Base-by-base conservation (phyloP, 2,888 invertebrate species). In the Endotricha flammealis region DNA sequence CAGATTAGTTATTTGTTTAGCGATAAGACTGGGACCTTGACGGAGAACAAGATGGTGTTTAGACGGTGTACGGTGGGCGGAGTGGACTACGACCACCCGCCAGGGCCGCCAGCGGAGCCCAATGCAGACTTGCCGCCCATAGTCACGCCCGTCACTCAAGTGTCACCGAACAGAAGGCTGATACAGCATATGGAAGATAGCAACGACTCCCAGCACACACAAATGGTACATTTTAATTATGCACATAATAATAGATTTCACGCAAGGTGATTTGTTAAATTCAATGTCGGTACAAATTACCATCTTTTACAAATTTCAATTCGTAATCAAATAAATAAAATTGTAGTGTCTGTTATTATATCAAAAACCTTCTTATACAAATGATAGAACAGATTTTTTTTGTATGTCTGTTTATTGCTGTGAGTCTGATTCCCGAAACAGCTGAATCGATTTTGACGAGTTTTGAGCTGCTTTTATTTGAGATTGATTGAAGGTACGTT, bases 21-120 rank as follows among this genome's bases (percentile, higher is more conserved):
- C 6, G 99, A 99, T 74, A 99, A 99, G 83, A 99, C 99, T 1
- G 99, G 99, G 4, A 99, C 99, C 1, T 83, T 99, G 38, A 99
- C 99, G 0, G 98, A 98, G 79, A 99, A 99, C 75, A 93, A 96
- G 76, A 99, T 99, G 98, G 90, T 97, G 62, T 99, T 99, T 78
- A 91, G 96, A 38, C 89, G 95, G 31, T 98, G 98, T 66, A 92
- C 95, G 2, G 92, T 98, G 13, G 93, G 91, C 12, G 98, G 97
- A 0, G 90, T 92, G 24, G 97, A 98, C 77, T 98, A 96, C 67
- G 92, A 93, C 62, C 96, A 96, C 69, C 91, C 91, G 1, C 89
- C 91, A 4, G 91, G 92, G 0, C 90, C 93, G 13, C 89, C 93
- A 4, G 91, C 93, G 44, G 89, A 91, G 57, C 90, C 92, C 7